Evolutionary conservation across 2,113 vertebrate species (phyloP), one percentile per base, ranked within the genome.

Genomic region (Elephas maximus): DNA sequence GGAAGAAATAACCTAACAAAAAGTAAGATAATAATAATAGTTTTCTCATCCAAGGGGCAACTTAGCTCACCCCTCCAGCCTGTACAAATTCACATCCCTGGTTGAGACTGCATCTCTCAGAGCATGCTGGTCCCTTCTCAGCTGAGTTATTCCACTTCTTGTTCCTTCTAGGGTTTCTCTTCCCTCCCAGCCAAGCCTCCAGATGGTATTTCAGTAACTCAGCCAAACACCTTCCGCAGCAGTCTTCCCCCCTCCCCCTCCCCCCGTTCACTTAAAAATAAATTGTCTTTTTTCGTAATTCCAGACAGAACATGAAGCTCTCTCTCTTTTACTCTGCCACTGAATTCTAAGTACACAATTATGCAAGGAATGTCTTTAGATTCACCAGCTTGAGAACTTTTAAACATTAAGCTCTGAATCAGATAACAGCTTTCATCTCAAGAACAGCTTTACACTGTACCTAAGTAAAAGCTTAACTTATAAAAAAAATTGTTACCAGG

Each of bases 271-370:
- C 97, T 98, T 98, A 98, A 98, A 98, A 98, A 98, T 98, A 98
- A 98, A 97, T 85, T 97, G 88, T 93, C 98, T 98, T 96, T 94
- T 97, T 97, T 97, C 67, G 41, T 98, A 98, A 98, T 97, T 98
- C 96, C 97, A 98, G 96, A 93, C 96, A 98, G 97, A 98, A 98
- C 96, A 98, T 41, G 97, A 94, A 97, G 87, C 24, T 87, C 96
- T 83, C 92, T 80, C 91, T 96, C 98, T 97, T 88, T 98, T 98
- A 98, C 77, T 83, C 95, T 86, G 96, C 96, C 95, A 93, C 97
- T 98, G 98, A 98, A 98, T 98, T 98, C 98, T 98, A 98, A 98
- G 96, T 97, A 98, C 91, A 98, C 98, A 98, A 98, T 98, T 98
- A 98, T 98, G 96, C 96, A 97, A 92, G 95, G 85, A 97, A 97